Conservation (phyloP, 2,888 invertebrate species). For the Noctua janthe region DNA sequence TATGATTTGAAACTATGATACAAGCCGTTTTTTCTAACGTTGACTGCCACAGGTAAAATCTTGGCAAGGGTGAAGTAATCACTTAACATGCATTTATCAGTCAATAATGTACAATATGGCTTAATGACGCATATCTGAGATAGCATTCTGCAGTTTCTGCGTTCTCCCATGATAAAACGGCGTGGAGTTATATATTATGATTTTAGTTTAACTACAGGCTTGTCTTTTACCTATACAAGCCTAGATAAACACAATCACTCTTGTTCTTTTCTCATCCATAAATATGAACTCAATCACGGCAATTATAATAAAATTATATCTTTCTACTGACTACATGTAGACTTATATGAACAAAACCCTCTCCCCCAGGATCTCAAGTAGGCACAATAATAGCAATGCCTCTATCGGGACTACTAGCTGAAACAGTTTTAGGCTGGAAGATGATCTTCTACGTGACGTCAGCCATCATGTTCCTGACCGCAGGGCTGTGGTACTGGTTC, state of each 20-base stretch:
- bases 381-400: slow-evolving; percentile 93
- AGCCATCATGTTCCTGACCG: slow-evolving; percentile 88
- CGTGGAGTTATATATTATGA: background rate
- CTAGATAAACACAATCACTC: background rate
- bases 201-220: background rate
- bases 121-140: background rate
- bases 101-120: background rate
- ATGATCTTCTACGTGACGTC: slow-evolving; percentile 92
- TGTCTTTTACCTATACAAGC: background rate
- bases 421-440: slow-evolving; percentile 91
- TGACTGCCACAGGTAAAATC: background rate
- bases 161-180: background rate
- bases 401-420: slow-evolving; percentile 91
- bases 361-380: slow-evolving; percentile 90
- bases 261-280: background rate
- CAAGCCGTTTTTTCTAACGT: background rate
- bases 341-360: background rate
- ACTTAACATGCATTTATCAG: background rate
- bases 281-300: background rate
- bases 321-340: background rate
- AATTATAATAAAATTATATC: background rate
- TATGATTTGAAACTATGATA: background rate
- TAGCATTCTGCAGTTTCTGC: background rate
- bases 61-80: background rate
- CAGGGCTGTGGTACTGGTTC: slow-evolving; percentile 88